These are phyloP conservation scores for Gorsachius magnificus DNA, from an alignment of 2,797 vertebrate genomes.

Conservation along the genomic window DNA sequence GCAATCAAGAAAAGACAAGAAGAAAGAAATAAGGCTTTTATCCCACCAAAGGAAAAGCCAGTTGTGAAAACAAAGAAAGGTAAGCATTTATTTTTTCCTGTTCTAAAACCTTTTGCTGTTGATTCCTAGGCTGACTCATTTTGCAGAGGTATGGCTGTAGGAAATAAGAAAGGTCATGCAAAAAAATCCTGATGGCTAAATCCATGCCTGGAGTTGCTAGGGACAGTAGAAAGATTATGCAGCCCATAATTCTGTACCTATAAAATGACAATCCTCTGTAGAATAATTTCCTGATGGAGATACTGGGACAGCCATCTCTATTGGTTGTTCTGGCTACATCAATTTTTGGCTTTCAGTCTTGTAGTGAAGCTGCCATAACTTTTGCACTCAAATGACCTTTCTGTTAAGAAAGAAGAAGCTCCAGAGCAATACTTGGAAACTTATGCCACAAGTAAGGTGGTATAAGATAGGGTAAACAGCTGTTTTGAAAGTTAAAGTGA, in stretches of 20 bases:
- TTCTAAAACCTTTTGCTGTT: background rate
- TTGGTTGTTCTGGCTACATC: background rate
- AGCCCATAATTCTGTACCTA: background rate
- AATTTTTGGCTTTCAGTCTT: background rate
- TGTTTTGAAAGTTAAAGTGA: background rate
- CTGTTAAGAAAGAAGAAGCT: background rate
- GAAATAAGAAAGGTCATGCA: background rate
- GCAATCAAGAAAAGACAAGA: constrained; percentile 87
- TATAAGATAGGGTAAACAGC: background rate
- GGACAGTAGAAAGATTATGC: background rate
- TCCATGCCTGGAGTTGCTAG: background rate
- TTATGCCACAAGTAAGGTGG: background rate
- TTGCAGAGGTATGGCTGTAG: background rate
- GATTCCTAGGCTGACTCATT: background rate
- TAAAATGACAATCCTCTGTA: background rate
- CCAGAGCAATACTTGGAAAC: background rate
- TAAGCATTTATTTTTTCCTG: constrained; percentile 30
- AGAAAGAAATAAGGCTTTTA: constrained; percentile 92
- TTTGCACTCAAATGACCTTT: background rate
- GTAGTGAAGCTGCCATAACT: background rate
- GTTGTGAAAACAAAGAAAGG: constrained; percentile 81
- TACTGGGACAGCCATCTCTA: background rate
- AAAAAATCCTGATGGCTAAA: background rate
- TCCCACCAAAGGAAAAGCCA: constrained; percentile 93
- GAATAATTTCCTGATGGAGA: background rate